Evolutionary conservation across 2,113 vertebrate genomes (phyloP), one percentile per base, ranked within the genome.

Genomic region (Boulengeromyrus knoepffleri): DNA sequence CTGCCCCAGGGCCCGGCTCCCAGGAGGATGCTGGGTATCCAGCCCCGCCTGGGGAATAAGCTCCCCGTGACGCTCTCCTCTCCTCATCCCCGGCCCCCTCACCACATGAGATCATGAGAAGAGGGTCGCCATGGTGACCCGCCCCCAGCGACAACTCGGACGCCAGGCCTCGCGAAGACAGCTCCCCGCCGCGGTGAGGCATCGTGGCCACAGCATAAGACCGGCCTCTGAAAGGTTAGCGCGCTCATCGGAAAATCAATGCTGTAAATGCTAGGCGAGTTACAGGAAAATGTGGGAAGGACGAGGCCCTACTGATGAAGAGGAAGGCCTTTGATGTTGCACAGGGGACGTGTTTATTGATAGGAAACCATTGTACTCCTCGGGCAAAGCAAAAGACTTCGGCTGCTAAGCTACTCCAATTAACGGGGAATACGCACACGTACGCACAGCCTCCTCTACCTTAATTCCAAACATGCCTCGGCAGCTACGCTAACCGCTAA

Each of bases 201-300:
- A 39, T 42, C 31, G 50, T 19, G 46, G 85, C 50, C 47, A 95
- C 95, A 93, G 92, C 92, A 93, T 89, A 39, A 94, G 92, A 92
- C 92, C 90, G 92, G 93, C 92, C 94, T 94, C 95, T 95, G 96
- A 96, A 97, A 97, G 97, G 98, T 98, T 98, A 97, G 97, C 97
- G 96, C 96, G 96, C 98, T 97, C 96, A 99, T 98, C 98, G 97
- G 95, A 99, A 99, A 99, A 99, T 99, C 98, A 98, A 99, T 99
- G 96, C 95, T 91, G 96, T 97, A 98, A 99, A 98, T 97, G 97
- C 98, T 97, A 98, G 97, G 97, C 98, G 98, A 99, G 97, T 99
- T 99, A 98, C 97, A 99, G 98, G 97, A 99, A 98, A 96, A 98
- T 96, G 97, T 96, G 96, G 96, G 97, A 97, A 98, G 97, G 96